Evolutionary conservation across 1,140 invertebrate genomes (phyloP), one percentile per base, ranked within the genome.

Genomic region (Cotesia vestalis): DNA sequence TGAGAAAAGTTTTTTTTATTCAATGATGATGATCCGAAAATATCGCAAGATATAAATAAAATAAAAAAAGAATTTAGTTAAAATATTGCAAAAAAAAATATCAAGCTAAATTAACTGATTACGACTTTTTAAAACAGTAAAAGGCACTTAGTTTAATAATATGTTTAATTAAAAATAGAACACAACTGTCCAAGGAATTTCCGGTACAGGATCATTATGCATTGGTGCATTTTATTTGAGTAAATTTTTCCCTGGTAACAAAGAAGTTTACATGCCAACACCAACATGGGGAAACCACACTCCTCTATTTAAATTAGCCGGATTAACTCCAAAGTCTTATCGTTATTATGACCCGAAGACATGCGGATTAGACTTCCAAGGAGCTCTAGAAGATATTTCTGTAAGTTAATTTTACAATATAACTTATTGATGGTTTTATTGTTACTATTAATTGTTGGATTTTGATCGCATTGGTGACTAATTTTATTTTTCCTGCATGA

Each of bases 281-380:
- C 98, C 98, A 8, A 94, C 98, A 0, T 99, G 98, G 98, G 98
- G 97, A 63, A 99, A 99, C 85, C 98, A 99, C 84, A 92, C 91
- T 1, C 96, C 97, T 38, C 91, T 99, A 75, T 98, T 98, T 87
- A 97, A 96, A 87, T 93, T 96, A 79, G 89, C 94, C 62, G 94
- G 95, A 9, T 84, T 99, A 64, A 87, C 92, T 38, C 92, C 98
- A 1, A 96, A 98, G 84, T 90, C 92, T 35, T 99, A 99, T 88
- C 91, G 93, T 71, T 99, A 99, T 86, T 99, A 98, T 85, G 95
- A 99, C 85, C 91, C 96, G 1, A 94, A 94, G 79, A 99, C 96
- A 9, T 98, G 96, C 87, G 97, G 96, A 11, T 94, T 99, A 85
- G 96, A 99, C 84, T 96, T 98, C 74, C 85, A 92, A 76, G 98